Percentiles rank a stretch among this genome's conserved stretches.
phyloP scores from a whole-genome alignment of 2,797 vertebrate genomes.

The Geotrypetes seraphini region DNA sequence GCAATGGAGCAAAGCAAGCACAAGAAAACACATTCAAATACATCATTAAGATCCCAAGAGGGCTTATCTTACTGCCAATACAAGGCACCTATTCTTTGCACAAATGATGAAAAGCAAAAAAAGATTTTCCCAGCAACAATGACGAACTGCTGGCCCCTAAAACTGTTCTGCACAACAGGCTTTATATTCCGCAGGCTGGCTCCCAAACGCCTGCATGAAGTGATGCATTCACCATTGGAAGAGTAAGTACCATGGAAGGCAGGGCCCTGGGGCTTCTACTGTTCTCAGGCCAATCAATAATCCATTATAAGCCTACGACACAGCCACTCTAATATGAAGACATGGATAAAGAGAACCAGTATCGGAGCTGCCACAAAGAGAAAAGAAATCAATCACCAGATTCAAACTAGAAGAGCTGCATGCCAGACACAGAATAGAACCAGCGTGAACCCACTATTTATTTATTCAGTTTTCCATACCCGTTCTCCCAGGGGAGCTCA shows the following conservation, averaged over 20 bases:
- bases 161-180: slow-evolving; percentile 24
- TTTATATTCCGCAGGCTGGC: slow-evolving; percentile 44
- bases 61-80: slow-evolving; percentile 46
- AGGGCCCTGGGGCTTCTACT: slow-evolving; percentile 68
- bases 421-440: too few species aligned
- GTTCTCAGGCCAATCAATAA: slow-evolving; percentile 86
- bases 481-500: too few species aligned
- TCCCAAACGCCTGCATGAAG: slow-evolving; percentile 60
- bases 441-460: too few species aligned
- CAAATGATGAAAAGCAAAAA: slow-evolving; percentile 33
- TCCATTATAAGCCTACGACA: slow-evolving; percentile 86
- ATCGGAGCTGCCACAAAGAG: slow-evolving; percentile 33
- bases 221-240: slow-evolving; percentile 74
- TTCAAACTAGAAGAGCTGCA: too few species aligned
- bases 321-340: slow-evolving; percentile 59
- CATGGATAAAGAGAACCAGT: slow-evolving; percentile 60
- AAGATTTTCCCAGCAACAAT: slow-evolving; percentile 40
- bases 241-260: slow-evolving; percentile 60
- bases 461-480: too few species aligned
- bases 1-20: slow-evolving; percentile 49
- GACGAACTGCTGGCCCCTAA: slow-evolving; percentile 48
- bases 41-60: slow-evolving; percentile 53
- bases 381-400: too few species aligned
- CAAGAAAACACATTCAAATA: slow-evolving; percentile 44
- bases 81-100: slow-evolving; percentile 48